Evolutionary conservation across 2,113 vertebrate species (phyloP), one percentile per base, ranked within the genome.

Genomic region (Pao palembangensis): DNA sequence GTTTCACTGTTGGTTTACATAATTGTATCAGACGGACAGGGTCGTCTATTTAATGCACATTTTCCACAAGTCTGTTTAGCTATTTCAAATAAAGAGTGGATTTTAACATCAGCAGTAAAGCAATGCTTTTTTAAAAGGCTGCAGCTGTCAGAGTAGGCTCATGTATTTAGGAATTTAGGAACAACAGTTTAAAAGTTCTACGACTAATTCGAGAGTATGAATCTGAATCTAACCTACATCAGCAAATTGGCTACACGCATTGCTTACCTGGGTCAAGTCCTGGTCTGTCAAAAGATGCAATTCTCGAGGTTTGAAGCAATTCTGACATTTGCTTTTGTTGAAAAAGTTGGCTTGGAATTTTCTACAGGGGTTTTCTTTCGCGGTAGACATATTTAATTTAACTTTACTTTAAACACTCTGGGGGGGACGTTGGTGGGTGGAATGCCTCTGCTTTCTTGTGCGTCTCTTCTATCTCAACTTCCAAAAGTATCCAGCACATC

Each of bases 261-360:
- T 21, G 34, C 58, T 69, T 84, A 92, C 91, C 90, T 92, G 91
- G 64, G 89, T 92, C 50, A 93, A 54, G 76, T 93, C 92, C 77
- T 92, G 90, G 63, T 93, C 92, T n/a, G 90, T 92, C 75, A 93
- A 54, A 0, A 93, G 89, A 80, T 93, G 92, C 68, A 92, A 69
- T 76, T 93, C 92, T 42, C 92, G 73, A 0, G 92, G 92, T 67
- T 93, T 93, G 78, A 93, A 93, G 82, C 92, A 93, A 80, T 93
- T 93, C 76, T 93, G 92, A 88, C 92, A 93, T 88, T 93, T 93
- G 61, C 91, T 93, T 77, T 93, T 93, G 68, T 93, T 93, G 73
- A 93, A 93, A 78, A 93, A 92, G 79, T 93, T 93, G 20, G 92
- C 91, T 70, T 93, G 92, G 63, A 93, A 93, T 78, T 93, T 93